Conservation (phyloP, 2,888 invertebrate genomes). For the Cyrtodaria siliqua region DNA sequence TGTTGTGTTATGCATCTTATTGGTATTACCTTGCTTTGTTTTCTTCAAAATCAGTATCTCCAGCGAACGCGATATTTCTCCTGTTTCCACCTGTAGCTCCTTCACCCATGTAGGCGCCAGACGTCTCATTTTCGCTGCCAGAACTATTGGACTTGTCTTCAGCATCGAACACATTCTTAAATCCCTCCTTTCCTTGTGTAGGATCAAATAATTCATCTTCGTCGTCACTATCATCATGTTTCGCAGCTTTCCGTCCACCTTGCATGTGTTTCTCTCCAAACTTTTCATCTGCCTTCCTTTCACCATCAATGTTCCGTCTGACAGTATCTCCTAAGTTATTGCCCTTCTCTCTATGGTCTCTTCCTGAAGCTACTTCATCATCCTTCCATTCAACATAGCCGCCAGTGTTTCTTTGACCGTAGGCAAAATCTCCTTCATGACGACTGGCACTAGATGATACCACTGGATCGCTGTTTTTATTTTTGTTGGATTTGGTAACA, state of each 20-base stretch:
- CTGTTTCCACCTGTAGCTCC: conserved; percentile 2
- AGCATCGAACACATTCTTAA: background rate
- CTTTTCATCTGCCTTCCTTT: too few relatives aligned
- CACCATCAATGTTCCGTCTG: too few relatives aligned
- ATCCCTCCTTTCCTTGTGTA: too few relatives aligned
- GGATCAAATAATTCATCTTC: too few relatives aligned
- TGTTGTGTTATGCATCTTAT: too few relatives aligned
- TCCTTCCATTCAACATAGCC: background rate
- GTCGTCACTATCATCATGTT: too few relatives aligned
- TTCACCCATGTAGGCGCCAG: background rate
- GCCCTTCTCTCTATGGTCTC: too few relatives aligned
- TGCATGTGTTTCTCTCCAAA: too few relatives aligned
- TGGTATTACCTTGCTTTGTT: conserved; percentile 35
- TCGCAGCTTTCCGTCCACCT: too few relatives aligned
- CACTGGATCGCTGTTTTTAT: background rate
- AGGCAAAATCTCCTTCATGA: background rate
- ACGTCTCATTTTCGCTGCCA: conserved; percentile 18
- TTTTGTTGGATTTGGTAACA: background rate
- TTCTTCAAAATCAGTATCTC: conserved; percentile 28
- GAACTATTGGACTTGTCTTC: conserved; percentile 6
- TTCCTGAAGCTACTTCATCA: background rate
- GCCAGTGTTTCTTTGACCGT: background rate
- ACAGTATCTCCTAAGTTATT: too few relatives aligned
- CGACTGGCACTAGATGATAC: background rate
- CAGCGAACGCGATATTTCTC: background rate